Evolutionary conservation across 2,797 vertebrate genomes (phyloP).

Genomic region (Darevskia mixta): DNA sequence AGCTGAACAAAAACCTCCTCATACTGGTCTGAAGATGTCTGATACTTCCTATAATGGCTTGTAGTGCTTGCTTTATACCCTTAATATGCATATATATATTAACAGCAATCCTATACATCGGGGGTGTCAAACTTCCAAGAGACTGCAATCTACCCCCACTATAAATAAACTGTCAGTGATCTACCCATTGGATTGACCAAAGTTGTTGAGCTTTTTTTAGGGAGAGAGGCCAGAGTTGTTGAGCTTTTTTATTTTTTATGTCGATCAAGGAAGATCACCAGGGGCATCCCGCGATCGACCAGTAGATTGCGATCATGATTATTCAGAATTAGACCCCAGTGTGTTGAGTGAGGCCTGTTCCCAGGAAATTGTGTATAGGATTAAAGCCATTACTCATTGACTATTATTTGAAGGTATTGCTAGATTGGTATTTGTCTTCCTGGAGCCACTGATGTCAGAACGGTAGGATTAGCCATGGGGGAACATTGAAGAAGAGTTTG

Average conservation of each 20-base stretch:
- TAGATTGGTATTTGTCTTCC: not conserved
- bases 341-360: not conserved
- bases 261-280: too few species aligned
- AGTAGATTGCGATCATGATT: too few species aligned
- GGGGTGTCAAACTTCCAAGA: too few species aligned
- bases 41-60: not conserved
- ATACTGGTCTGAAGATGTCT: not conserved
- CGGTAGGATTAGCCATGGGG: not conserved
- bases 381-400: not conserved
- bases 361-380: not conserved
- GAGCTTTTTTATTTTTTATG: too few species aligned
- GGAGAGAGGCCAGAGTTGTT: too few species aligned
- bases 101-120: not conserved
- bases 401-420: not conserved
- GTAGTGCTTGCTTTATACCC: not conserved
- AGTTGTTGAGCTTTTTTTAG: too few species aligned
- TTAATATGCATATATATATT: not conserved
- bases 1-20: not conserved
- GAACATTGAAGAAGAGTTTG: not conserved
- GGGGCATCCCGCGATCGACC: accelerated
- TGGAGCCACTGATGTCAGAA: not conserved
- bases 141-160: too few species aligned
- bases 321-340: too few species aligned
- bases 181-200: too few species aligned
- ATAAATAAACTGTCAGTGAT: too few species aligned